A percentile compares a stretch with the other conserved stretches of the same genome.
phyloP scores from a whole-genome alignment of 2,113 vertebrate genomes.

The Pionites leucogaster region DNA sequence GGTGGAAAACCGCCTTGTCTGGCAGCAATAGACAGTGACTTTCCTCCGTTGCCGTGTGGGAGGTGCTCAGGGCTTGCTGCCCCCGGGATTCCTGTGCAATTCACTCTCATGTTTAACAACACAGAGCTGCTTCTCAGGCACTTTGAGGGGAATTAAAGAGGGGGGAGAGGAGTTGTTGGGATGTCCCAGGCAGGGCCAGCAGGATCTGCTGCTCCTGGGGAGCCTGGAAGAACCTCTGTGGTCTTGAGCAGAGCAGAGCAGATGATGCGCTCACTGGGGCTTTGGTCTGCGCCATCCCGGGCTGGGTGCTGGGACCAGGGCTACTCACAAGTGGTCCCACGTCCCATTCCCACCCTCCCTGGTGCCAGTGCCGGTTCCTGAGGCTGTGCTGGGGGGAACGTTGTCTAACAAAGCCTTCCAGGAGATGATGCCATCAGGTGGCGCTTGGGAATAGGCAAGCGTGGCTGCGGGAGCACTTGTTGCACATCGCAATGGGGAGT shows the following conservation, averaged over 20 bases:
- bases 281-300: neutral
- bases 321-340: accelerated
- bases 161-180: neutral
- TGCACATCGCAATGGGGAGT: neutral
- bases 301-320: neutral
- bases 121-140: neutral
- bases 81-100: neutral
- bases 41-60: accelerated
- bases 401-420: neutral
- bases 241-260: neutral
- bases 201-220: neutral
- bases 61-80: neutral
- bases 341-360: neutral
- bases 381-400: neutral
- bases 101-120: neutral
- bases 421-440: neutral
- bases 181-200: neutral
- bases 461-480: neutral
- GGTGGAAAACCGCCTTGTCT: neutral
- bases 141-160: neutral
- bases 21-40: neutral
- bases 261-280: accelerated
- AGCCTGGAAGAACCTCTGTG: neutral
- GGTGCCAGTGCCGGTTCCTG: neutral
- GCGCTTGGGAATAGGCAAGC: slow-evolving; percentile 29